Evolutionary conservation across 2,888 invertebrate species (phyloP), one percentile per base, ranked within the genome.

Genomic region (Eupsilia transversa): DNA sequence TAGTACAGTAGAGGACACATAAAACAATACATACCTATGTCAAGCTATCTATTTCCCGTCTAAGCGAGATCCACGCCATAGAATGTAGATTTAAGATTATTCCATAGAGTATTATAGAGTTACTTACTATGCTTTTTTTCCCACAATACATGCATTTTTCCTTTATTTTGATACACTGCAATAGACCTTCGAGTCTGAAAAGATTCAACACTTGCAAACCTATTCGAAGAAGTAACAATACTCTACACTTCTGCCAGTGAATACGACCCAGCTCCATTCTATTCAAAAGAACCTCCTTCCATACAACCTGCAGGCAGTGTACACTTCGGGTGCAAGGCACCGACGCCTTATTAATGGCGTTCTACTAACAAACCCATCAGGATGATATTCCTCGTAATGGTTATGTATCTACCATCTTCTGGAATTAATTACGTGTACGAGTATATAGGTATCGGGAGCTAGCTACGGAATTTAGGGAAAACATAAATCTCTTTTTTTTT

Each of bases 321-420:
- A 77, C 76, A 81, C 49, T 75, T 65, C 17, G 14, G 57, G 49
- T 41, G 81, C 60, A 27, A 65, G n/a, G 20, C 12, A 65, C 75
- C 46, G 35, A 38, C 80, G 4, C 52, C 23, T 43, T 79, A 83
- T 80, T 80, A 83, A 81, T 80, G 71, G 84, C 66, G 54, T 79
- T 73, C 80, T 83, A 83, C 73, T 79, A 83, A 66, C 49, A 70
- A 79, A 74, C 69, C 69, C 59, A 83, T 83, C 74, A 33, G 17
- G 35, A 60, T 63, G 60, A 71, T 74, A 80, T 64, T 74, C 43
- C 49, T 46, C 27, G 57, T 74, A 74, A 83, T 79, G 72, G 72
- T 78, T 60, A 83, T 66, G 54, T 69, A 79, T 83, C 54, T 63
- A 63, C 59, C 5, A 54, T 60, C 73, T 66, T 63, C 41, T 59